phyloP scores from a whole-genome alignment of 2,888 invertebrate species.

The Anticlea derivata region DNA sequence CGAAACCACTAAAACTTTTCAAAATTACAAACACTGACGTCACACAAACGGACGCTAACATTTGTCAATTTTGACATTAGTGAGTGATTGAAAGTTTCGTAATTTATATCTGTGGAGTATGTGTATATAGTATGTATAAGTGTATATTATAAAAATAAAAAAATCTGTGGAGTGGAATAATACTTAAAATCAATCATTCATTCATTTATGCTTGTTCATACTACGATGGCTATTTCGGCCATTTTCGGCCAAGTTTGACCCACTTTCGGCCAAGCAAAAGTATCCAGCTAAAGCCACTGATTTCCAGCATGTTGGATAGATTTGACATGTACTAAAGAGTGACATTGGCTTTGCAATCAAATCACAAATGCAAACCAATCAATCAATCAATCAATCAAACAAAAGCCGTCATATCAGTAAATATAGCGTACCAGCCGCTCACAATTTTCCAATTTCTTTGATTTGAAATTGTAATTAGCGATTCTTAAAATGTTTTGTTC shows the following conservation, averaged over 20 bases:
- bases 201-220: slow-evolving; percentile 20
- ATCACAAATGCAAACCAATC: too few species aligned
- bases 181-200: slow-evolving; percentile 38
- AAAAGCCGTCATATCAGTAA: slow-evolving; percentile 47
- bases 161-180: background rate
- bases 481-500: slow-evolving; percentile 72
- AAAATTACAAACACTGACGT: slow-evolving; percentile 45
- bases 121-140: too few species aligned
- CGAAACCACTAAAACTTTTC: slow-evolving; percentile 29
- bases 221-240: background rate
- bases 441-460: slow-evolving; percentile 40
- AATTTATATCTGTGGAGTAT: background rate
- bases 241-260: background rate
- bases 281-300: too few species aligned
- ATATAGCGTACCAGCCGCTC: slow-evolving; percentile 29
- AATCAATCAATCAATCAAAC: too few species aligned
- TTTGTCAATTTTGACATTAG: background rate
- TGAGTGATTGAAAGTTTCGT: too few species aligned
- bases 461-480: slow-evolving; percentile 32
- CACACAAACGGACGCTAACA: slow-evolving; percentile 49
- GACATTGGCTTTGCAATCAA: slow-evolving; percentile 9
- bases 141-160: too few species aligned
- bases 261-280: background rate
- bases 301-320: background rate
- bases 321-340: slow-evolving; percentile 3